Evolutionary conservation across 1,140 invertebrate species (phyloP), one percentile per base, ranked within the genome.

Genomic region (Pseudomyrmex concolor): DNA sequence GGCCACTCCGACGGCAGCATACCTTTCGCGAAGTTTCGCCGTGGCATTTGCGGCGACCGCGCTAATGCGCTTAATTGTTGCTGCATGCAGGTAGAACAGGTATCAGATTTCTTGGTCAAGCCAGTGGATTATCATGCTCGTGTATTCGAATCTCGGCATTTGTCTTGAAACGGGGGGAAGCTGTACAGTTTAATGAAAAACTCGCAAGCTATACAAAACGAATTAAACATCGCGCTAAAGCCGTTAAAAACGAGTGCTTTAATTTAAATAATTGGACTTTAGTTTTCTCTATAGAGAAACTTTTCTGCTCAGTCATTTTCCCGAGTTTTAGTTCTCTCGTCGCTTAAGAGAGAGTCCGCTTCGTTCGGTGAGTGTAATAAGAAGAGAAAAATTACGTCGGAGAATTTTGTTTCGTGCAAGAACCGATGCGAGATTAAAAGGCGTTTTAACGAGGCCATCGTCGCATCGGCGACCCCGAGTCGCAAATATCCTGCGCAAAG

Each of bases 41-140:
- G n/a, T 59, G 25, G 54, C 22, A 45, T 59, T 51, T 45, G 8
- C 22, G 8, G 22, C 17, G 19, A 43, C 54, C 55, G 19, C 59
- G 51, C 68, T 88, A 84, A 87, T 88, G 82, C 70, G 59, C 74
- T 87, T 88, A 87, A 88, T 88, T 88, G 70, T 88, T 64, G 55
- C 76, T 50, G 63, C 73, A 64, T 54, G 55, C 15, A 48, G 19
- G 34, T 60, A 48, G 51, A 25, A 48, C 7, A 43, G 54, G 2
- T 70, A 80, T 80, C 76, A 70, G 66, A 71, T 80, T 59, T 71
- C 76, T 80, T 80, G 43, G 34, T 15, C 22, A 50, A 80, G 19
- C 12, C 45, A 45, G 10, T 22, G 15, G 8, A 80, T 15, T 70
- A 15, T 71, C 64, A n/a, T 17, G 51, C 59, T 67, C 34, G 10